Conservation (phyloP, 2,888 invertebrate genomes). For the Muschampia plurimacula region DNA sequence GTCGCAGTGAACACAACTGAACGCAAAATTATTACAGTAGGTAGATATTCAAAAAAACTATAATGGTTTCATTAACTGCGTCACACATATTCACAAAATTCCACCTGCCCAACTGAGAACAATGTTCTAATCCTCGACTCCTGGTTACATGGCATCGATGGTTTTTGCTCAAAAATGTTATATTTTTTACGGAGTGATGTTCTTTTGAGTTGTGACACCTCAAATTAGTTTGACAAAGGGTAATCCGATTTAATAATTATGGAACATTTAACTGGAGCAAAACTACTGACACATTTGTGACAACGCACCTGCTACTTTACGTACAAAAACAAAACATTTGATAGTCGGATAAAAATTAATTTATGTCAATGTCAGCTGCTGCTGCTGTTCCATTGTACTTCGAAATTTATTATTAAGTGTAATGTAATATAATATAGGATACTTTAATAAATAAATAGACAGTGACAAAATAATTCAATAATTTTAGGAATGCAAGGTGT, state of each 20-base stretch:
- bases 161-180: not conserved
- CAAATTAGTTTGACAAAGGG: slow-evolving; percentile 26
- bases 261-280: slow-evolving; percentile 10
- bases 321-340: slow-evolving; percentile 12
- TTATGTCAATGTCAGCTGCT: slow-evolving; percentile 5
- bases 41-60: not conserved
- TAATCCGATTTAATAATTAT: slow-evolving; percentile 33
- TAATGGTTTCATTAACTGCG: not conserved
- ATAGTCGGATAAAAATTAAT: not conserved
- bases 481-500: too few relatives aligned
- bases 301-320: slow-evolving; percentile 17
- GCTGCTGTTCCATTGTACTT: not conserved
- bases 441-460: too few relatives aligned
- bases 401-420: not conserved
- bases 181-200: not conserved
- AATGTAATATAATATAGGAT: too few relatives aligned
- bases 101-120: not conserved
- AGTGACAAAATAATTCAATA: too few relatives aligned
- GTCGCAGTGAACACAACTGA: too few relatives aligned
- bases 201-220: slow-evolving; percentile 22
- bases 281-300: slow-evolving; percentile 2
- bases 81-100: not conserved
- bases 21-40: not conserved
- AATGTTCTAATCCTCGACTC: not conserved
- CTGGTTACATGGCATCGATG: not conserved